Percentiles rank a stretch among this genome's conserved stretches.
Evolutionary conservation across 2,888 invertebrate species (phyloP).

Genomic region (Gerosis bhagava): DNA sequence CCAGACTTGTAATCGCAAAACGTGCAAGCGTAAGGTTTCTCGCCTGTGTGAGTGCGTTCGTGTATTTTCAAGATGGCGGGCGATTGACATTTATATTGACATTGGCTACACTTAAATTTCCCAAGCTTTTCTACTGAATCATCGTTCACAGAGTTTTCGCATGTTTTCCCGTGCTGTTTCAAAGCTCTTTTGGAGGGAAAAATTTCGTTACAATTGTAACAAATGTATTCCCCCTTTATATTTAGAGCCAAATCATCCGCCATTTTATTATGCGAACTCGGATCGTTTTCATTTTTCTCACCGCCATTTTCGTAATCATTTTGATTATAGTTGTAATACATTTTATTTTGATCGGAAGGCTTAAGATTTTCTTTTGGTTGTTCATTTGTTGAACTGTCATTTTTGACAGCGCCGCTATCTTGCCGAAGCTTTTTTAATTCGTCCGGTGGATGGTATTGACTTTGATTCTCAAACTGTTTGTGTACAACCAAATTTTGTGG

Average conservation of each 20-base stretch:
- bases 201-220: slow-evolving; percentile 64
- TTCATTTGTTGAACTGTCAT: slow-evolving; percentile 44
- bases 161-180: slow-evolving; percentile 64
- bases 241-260: slow-evolving; percentile 54
- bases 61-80: slow-evolving; percentile 77
- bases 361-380: slow-evolving; percentile 69
- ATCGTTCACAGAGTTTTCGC: slow-evolving; percentile 45
- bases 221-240: slow-evolving; percentile 66
- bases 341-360: slow-evolving; percentile 61
- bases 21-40: slow-evolving; percentile 72
- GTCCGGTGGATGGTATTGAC: slow-evolving; percentile 50
- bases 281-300: slow-evolving; percentile 48
- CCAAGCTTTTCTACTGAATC: slow-evolving; percentile 54
- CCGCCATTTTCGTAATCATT: slow-evolving; percentile 25
- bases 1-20: slow-evolving; percentile 77
- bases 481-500: slow-evolving; percentile 71
- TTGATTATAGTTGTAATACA: slow-evolving; percentile 48
- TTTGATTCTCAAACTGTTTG: slow-evolving; percentile 59
- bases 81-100: slow-evolving; percentile 73
- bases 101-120: slow-evolving; percentile 67
- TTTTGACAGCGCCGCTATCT: slow-evolving; percentile 45
- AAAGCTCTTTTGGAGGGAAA: slow-evolving; percentile 64
- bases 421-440: slow-evolving; percentile 57
- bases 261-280: slow-evolving; percentile 43
- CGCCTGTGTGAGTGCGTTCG: slow-evolving; percentile 73